Base-by-base conservation (phyloP, 2,797 vertebrate species). In the Enteromius trimaculatus region DNA sequence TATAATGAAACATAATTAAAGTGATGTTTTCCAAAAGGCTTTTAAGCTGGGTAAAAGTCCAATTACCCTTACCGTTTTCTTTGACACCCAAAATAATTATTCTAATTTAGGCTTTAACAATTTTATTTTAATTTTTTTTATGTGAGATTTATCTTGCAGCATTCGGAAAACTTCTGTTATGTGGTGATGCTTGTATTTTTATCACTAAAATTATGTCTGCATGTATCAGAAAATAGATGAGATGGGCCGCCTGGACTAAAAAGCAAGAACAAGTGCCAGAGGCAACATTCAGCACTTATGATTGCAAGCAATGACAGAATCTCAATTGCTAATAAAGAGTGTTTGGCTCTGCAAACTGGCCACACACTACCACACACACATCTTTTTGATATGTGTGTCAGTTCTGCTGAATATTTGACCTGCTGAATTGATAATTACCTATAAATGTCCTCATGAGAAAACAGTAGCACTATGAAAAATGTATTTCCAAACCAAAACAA, bases 1-100 rank as follows among this genome's bases (percentile, higher is more conserved):
- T 89, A 78, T 86, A 88, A 90, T 88, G 84, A 86, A 87, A 88
- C 86, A 87, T 82, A 81, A 87, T 71, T 86, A 84, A 84, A 82
- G 86, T 88, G 90, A 90, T 80, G 65, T 74, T 49, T 16, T 90
- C 76, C 87, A 91, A 89, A 88, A 87, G 86, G 87, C 78, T 90
- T 34, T 55, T 77, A 87, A 88, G 87, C 84, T 88, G 34, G n/a
- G 37, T 75, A 6, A 82, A 82, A 86, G 26, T 88, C 83, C 88
- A 87, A 90, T 82, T 79, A 79, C 85, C 72, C 76, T 87, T 66
- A 81, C 76, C 71, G 1, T 85, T 82, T 84, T 49, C 44, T 16
- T 58, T 23, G 75, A 86, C 74, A 80, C 26, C 42, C 77, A 82
- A 68, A 85, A 81, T 84, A 82, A 82, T 82, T 66, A 66, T 53